A percentile compares a stretch with the other conserved stretches of the same genome.
Evolutionary conservation across 2,113 vertebrate species (phyloP).

Genomic region (Rattus norvegicus): GRCr8 NC_086021.1:38739501-38740000

Average conservation of each 20-base stretch:
- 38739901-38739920: background rate
- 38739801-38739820: background rate
- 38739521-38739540: background rate
- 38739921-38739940: conserved; percentile 26
- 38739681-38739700: background rate
- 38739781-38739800: background rate
- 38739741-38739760: background rate
- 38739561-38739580: background rate
- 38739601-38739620: background rate
- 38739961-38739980: conserved; percentile 7
- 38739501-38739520: background rate
- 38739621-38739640: background rate
- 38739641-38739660: background rate
- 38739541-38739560: background rate
- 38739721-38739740: too few species aligned
- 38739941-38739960: background rate
- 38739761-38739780: background rate
- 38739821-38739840: background rate
- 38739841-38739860: background rate
- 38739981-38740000: background rate
- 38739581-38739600: background rate
- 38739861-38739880: background rate
- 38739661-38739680: background rate
- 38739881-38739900: background rate
- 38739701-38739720: background rate